These are phyloP conservation scores for Cephus nigrinus DNA, from an alignment of 2,888 invertebrate genomes.

Conservation along the genomic window DNA sequence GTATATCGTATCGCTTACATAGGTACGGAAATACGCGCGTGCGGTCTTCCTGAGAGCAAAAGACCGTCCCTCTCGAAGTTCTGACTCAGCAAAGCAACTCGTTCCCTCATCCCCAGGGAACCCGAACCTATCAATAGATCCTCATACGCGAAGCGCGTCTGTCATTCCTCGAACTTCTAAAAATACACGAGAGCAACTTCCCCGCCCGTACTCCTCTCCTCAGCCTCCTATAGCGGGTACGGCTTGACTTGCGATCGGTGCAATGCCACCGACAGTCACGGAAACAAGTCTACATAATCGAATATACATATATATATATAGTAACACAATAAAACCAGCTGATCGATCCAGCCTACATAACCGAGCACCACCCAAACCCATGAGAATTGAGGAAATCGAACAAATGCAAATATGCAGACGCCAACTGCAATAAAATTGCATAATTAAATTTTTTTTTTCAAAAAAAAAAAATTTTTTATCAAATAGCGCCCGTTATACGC, in stretches of 20 bases:
- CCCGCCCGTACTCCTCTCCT: not conserved
- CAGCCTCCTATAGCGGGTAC: not conserved
- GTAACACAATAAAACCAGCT: not conserved
- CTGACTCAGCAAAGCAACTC: not conserved
- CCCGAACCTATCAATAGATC: slow-evolving; percentile 56
- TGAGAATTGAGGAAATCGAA: not conserved
- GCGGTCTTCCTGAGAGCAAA: not conserved
- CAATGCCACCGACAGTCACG: not conserved
- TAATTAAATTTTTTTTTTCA: not conserved
- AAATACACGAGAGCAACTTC: slow-evolving; percentile 41
- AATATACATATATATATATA: not conserved
- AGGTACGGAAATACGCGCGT: not conserved
- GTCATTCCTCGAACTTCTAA: slow-evolving; percentile 60
- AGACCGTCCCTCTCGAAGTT: not conserved
- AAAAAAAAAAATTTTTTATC: not conserved
- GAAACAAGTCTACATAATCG: not conserved
- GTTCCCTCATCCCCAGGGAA: not conserved
- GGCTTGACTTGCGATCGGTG: not conserved
- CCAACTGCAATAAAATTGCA: not conserved
- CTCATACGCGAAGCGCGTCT: slow-evolving; percentile 58
- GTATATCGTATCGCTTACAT: not conserved
- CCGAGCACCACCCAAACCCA: not conserved
- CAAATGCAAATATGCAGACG: not conserved
- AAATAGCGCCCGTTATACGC: not conserved
- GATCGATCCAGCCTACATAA: not conserved